These are phyloP conservation scores for Strix aluco DNA, from an alignment of 2,113 vertebrate genomes.

Conservation along the genomic window DNA sequence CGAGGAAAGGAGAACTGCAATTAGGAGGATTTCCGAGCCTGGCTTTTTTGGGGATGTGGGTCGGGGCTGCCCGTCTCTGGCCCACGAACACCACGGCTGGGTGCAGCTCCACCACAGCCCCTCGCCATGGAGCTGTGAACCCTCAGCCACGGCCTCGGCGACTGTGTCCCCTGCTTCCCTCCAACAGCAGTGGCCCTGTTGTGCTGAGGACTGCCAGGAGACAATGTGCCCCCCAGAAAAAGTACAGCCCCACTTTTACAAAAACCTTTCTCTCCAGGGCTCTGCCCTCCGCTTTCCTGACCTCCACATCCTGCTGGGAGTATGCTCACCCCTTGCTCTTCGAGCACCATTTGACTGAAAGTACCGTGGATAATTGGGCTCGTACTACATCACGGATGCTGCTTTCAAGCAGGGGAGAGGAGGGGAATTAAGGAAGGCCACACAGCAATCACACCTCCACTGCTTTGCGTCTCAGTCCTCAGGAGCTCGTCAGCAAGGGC, in stretches of 20 bases:
- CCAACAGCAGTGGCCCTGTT: neutral
- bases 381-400: rapidly evolving
- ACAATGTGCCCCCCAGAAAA: neutral
- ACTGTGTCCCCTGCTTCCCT: neutral
- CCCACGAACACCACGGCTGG: rapidly evolving
- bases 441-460: neutral
- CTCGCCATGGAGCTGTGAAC: neutral
- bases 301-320: rapidly evolving
- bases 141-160: rapidly evolving
- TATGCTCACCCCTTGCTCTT: neutral
- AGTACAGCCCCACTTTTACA: neutral
- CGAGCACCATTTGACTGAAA: rapidly evolving
- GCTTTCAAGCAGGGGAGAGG: neutral
- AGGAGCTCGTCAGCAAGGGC: neutral
- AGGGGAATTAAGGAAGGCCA: neutral
- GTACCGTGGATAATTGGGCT: rapidly evolving
- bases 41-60: neutral
- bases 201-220: neutral
- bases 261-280: neutral
- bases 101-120: rapidly evolving
- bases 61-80: neutral
- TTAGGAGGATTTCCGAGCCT: neutral
- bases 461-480: rapidly evolving
- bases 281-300: rapidly evolving
- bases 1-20: neutral